Percentiles rank a stretch among this genome's conserved stretches.
phyloP scores from a whole-genome alignment of 30 jellyfish, hydroid and myxozoan species.

The Aurelia sp. region DNA sequence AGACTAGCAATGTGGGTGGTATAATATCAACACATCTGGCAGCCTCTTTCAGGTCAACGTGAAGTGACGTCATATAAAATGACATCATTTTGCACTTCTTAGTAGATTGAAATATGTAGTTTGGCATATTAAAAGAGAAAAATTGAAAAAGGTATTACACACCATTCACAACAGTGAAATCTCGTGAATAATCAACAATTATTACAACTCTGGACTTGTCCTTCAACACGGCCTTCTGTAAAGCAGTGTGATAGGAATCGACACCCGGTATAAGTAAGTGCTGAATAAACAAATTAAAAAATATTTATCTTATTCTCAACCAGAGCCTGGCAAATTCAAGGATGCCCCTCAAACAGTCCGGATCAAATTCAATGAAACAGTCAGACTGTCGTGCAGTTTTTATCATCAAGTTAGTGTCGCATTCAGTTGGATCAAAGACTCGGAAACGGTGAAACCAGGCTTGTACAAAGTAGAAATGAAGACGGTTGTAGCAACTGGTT shows the following conservation, averaged over 20 bases:
- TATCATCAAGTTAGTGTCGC: neutral
- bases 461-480: neutral
- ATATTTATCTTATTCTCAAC: neutral
- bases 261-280: neutral
- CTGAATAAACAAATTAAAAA: neutral
- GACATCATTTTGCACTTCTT: too few species aligned
- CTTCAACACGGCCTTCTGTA: neutral
- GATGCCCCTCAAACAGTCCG: constrained; percentile 21
- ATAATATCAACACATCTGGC: too few species aligned
- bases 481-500: neutral
- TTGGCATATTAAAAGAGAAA: too few species aligned
- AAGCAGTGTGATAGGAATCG: neutral
- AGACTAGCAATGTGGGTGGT: too few species aligned
- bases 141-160: too few species aligned
- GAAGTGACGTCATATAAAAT: too few species aligned
- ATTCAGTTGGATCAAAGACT: constrained; percentile 26
- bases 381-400: constrained; percentile 25
- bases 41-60: too few species aligned
- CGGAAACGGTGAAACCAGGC: neutral
- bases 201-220: too few species aligned
- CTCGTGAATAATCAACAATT: too few species aligned
- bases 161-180: too few species aligned
- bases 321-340: constrained; percentile 26
- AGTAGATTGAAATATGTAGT: too few species aligned
- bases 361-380: neutral